These are phyloP conservation scores for Anarrhichthys ocellatus DNA, from an alignment of 2,113 vertebrate species.

Conservation along the genomic window DNA sequence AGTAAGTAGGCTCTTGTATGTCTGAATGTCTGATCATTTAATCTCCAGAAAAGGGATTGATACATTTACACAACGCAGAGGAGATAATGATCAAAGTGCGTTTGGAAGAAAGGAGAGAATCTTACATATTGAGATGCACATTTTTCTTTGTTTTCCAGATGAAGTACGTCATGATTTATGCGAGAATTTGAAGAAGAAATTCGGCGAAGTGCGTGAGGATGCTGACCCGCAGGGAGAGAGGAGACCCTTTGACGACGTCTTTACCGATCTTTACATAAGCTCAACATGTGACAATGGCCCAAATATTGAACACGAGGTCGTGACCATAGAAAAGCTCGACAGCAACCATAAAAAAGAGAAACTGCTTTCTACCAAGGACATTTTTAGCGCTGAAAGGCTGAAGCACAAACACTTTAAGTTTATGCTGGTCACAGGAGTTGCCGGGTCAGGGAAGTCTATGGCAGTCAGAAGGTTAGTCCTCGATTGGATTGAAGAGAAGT, in stretches of 20 bases:
- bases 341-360: conserved; percentile 27
- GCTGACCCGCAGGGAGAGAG: conserved; percentile 28
- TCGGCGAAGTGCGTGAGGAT: conserved; percentile 57
- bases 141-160: conserved; percentile 65
- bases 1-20: conserved; percentile 59
- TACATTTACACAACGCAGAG: background rate
- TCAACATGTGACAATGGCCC: conserved; percentile 62
- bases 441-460: conserved; percentile 79
- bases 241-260: conserved; percentile 62
- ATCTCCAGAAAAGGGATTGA: background rate
- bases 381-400: conserved; percentile 42
- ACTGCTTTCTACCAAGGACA: conserved; percentile 38
- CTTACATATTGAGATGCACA: background rate
- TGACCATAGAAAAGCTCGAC: conserved; percentile 65
- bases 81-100: background rate
- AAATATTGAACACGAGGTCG: conserved; percentile 81
- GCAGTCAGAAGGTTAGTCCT: conserved; percentile 71
- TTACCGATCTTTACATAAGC: conserved; percentile 64
- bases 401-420: background rate
- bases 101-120: background rate
- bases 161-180: conserved; percentile 75
- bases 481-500: conserved; percentile 74
- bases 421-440: conserved; percentile 61
- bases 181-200: conserved; percentile 68
- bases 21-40: background rate